These are phyloP conservation scores for Myotis findleyi DNA, from an alignment of 2,797 vertebrate species.

Conservation along the genomic window DNA sequence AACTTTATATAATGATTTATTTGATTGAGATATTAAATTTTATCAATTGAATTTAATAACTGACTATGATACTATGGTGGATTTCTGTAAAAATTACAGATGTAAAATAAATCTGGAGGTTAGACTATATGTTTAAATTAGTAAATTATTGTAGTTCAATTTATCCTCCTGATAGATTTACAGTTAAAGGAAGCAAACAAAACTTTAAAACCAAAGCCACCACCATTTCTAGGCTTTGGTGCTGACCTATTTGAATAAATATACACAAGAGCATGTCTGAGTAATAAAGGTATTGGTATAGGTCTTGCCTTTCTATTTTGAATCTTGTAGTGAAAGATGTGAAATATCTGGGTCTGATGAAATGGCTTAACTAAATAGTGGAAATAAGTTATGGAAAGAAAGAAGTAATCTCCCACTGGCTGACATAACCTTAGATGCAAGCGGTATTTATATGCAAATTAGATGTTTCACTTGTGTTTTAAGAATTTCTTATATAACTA, in stretches of 20 bases:
- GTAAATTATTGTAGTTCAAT: background rate
- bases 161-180: background rate
- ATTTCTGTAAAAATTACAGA: background rate
- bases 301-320: background rate
- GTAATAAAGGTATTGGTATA: background rate
- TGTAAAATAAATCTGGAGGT: background rate
- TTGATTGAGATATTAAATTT: background rate
- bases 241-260: background rate
- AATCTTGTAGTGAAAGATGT: background rate
- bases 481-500: background rate
- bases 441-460: slow-evolving; percentile 2
- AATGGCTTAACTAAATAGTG: background rate
- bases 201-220: background rate
- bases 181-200: background rate
- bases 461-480: background rate
- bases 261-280: background rate
- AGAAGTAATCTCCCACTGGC: background rate
- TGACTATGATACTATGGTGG: background rate
- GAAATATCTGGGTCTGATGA: background rate
- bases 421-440: background rate
- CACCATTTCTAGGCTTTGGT: background rate
- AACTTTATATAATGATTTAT: background rate
- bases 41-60: background rate
- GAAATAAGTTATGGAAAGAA: background rate
- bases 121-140: background rate